Percentiles rank a stretch among this genome's conserved stretches.
Conservation (phyloP, 2,888 invertebrate species). For the Drosophila prolongata region DNA sequence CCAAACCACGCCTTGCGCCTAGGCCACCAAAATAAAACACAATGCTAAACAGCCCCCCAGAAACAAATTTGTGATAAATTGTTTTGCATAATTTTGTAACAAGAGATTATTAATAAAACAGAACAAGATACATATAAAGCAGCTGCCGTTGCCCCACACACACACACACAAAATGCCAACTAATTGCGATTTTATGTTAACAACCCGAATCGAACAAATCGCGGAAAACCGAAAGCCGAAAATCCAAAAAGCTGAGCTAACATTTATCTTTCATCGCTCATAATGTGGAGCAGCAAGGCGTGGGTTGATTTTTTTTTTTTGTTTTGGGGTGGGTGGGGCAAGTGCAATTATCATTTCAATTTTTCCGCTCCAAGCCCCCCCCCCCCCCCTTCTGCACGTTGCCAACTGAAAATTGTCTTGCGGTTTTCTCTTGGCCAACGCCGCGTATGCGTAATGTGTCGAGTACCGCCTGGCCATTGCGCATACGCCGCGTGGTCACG, state of each 20-base stretch:
- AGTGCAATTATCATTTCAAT: constrained; percentile 52
- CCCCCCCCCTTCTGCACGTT: not conserved
- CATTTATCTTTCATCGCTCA: constrained; percentile 51
- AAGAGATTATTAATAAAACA: constrained; percentile 44
- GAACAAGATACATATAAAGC: constrained; percentile 4
- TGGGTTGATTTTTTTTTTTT: constrained; percentile 17
- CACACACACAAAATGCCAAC: constrained; percentile 53
- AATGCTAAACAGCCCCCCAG: constrained; percentile 17
- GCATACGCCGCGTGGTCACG: constrained; percentile 64
- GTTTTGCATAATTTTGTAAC: constrained; percentile 46
- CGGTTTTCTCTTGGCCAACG: constrained; percentile 28
- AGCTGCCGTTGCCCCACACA: constrained; percentile 45
- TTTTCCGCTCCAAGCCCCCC: constrained; percentile 26
- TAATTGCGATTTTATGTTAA: constrained; percentile 82
- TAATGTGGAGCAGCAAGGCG: constrained; percentile 43
- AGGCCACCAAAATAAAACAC: constrained; percentile 1
- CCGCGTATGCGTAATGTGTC: constrained; percentile 66
- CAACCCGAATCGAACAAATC: constrained; percentile 67
- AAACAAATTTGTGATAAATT: constrained; percentile 34
- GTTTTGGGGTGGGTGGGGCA: constrained; percentile 31
- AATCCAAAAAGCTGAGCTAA: constrained; percentile 26
- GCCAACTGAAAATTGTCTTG: constrained; percentile 24
- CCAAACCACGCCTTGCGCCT: constrained; percentile 5
- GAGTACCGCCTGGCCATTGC: constrained; percentile 49
- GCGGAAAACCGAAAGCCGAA: constrained; percentile 33